These are phyloP conservation scores for Drosophila auraria DNA, from an alignment of 1,140 invertebrate genomes.

Conservation along the genomic window DNA sequence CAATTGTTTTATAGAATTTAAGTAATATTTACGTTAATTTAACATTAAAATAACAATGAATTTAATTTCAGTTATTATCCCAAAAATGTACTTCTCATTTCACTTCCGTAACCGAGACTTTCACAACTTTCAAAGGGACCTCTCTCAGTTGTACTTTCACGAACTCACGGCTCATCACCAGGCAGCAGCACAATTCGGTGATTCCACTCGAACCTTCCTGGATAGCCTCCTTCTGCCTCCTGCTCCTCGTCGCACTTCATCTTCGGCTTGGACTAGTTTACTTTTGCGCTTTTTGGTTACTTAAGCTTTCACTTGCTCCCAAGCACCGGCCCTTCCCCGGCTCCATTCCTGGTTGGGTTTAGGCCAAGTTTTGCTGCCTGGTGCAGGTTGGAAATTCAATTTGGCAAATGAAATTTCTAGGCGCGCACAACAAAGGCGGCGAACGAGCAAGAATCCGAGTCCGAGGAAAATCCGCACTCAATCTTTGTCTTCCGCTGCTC, in stretches of 20 bases:
- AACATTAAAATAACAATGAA: not conserved
- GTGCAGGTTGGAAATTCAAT: slow-evolving; percentile 74
- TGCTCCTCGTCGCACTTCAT: not conserved
- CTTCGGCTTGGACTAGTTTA: slow-evolving; percentile 60
- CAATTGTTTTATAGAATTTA: too few species aligned
- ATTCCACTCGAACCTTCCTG: slow-evolving; percentile 4
- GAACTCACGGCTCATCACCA: slow-evolving; percentile 18
- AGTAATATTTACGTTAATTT: too few species aligned
- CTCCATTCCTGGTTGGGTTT: slow-evolving; percentile 41
- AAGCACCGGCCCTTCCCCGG: not conserved
- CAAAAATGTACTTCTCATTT: not conserved
- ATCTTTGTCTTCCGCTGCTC: slow-evolving; percentile 13
- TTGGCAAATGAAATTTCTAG: slow-evolving; percentile 74
- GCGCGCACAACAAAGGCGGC: slow-evolving; percentile 41
- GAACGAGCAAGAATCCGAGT: slow-evolving; percentile 13
- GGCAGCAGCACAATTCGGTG: not conserved
- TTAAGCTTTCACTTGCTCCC: slow-evolving; percentile 52
- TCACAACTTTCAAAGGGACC: not conserved
- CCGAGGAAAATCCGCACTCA: slow-evolving; percentile 29
- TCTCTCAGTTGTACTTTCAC: slow-evolving; percentile 11
- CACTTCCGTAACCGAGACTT: not conserved
- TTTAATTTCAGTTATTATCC: not conserved
- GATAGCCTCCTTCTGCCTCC: not conserved
- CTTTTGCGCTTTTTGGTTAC: slow-evolving; percentile 53
- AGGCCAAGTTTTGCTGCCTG: slow-evolving; percentile 59